Base-by-base conservation (phyloP, 2,113 vertebrate genomes). In the Notiomystis cincta region DNA sequence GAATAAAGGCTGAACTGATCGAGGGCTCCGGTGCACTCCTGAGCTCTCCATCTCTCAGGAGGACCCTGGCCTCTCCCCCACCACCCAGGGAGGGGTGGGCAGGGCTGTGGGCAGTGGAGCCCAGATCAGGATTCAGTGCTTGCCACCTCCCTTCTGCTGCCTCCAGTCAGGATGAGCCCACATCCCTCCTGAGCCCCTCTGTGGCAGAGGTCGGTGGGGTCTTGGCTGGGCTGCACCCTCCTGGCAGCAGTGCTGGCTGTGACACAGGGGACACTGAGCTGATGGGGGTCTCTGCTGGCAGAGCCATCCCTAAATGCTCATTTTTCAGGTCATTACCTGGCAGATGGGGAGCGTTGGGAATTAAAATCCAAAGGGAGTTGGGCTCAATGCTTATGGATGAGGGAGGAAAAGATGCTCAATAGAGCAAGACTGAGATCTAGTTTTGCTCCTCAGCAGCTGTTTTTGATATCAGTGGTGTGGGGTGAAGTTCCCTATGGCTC, bases 11-110 rank as follows among this genome's bases (percentile, higher is more conserved):
- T 80, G 73, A 70, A 9, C n/a, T 47, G 17, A 82, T 33, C 8
- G 2, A 9, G 54, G 69, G 47, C 54, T 92, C n/a, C 0, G 0
- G 12, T 67, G 48, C 50, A 44, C 53, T 44, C 42, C 28, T 5
- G 11, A 76, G 56, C 70, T 83, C 38, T 35, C 67, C 0, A 2
- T 38, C 17, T 51, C 78, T 91, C 2, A 0, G 50, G 71, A 86
- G 48, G 35, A 58, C 13, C 42, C 20, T 12, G 62, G 44, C 13
- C 9, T 70, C 45, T 47, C 14, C n/a, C n/a, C 11, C 33, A 12
- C 13, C 31, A 12, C 17, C 15, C 23, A 44, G 35, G 33, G 40
- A 60, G 50, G 37, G n/a, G 8, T 1, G 0, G 28, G 48, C 58
- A 76, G 47, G 28, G 56, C 20, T 58, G 30, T n/a, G 82, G 81